phyloP scores from a whole-genome alignment of 2,888 invertebrate genomes.

The Standfussiana lucernea region DNA sequence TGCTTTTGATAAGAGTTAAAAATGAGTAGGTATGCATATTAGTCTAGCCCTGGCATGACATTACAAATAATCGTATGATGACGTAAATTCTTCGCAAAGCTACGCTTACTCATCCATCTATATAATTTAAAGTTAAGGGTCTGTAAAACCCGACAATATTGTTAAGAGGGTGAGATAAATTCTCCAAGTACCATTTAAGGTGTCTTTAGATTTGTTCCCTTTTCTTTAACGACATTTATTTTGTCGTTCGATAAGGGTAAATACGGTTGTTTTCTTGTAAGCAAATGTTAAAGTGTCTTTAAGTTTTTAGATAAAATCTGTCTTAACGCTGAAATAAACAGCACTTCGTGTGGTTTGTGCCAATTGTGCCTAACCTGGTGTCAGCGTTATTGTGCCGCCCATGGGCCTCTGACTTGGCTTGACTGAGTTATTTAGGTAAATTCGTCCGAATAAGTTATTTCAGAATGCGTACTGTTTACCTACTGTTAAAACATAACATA shows the following conservation, averaged over 20 bases:
- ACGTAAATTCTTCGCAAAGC: background rate
- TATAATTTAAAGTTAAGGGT: background rate
- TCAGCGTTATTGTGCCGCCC: too few relatives aligned
- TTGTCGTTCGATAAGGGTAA: conserved; percentile 19
- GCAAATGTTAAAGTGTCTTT: background rate
- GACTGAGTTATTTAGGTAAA: background rate
- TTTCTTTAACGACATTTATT: conserved; percentile 32
- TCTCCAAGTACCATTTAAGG: background rate
- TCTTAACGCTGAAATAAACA: background rate
- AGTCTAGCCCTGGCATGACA: background rate
- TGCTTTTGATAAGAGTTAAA: background rate
- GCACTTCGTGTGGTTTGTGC: too few relatives aligned
- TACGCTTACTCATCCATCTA: background rate
- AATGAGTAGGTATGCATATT: background rate
- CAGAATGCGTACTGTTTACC: too few relatives aligned
- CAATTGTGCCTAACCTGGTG: too few relatives aligned
- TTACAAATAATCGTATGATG: background rate
- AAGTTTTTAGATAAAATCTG: background rate
- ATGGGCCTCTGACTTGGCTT: too few relatives aligned
- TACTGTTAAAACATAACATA: too few relatives aligned
- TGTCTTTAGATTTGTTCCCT: conserved; percentile 5
- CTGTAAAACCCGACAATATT: conserved; percentile 6
- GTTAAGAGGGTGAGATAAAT: conserved; percentile 3
- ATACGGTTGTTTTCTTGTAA: conserved; percentile 19
- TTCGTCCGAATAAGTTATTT: too few relatives aligned